Base-by-base conservation (phyloP, 1,140 invertebrate species). In the Acyrthosiphon pisum region DNA sequence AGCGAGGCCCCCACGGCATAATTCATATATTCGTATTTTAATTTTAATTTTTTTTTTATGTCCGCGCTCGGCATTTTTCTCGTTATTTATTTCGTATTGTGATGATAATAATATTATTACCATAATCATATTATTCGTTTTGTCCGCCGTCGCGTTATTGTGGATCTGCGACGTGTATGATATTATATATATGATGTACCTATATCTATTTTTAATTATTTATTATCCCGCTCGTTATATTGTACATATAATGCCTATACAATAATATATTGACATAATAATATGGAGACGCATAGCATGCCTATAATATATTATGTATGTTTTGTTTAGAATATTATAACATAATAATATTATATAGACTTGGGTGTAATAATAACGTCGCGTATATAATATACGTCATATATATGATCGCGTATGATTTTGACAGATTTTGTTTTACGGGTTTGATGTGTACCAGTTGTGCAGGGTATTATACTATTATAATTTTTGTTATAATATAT, bases 31-130 rank as follows among this genome's bases (percentile, higher is more conserved):
- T 86, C 26, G 26, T 44, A 46, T 76, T 76, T 56, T 56, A 7
- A 23, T 53, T 26, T 41, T 41, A 53, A 53, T 84, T 84, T 84
- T 84, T 86, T 86, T 46, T 86, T 46, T n/a, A 46, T 46, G 14
- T 44, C 84, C 44, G 9, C 44, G 30, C 44, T 76, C 60, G n/a
- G n/a, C 11, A 76, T 76, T 76, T 76, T 76, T 76, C 30, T 76
- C n/a, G 60, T 76, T 76, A 30, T 76, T 76, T n/a, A 76, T 76
- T 76, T 76, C n/a, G 60, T 76, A 76, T 76, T 76, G 60, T 76
- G 60, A 76, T n/a, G 30, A n/a, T 76, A 3, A 60, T 60, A 30
- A 60, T 60, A 30, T 11, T 56, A 30, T 68, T 68, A 30, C 30
- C 30, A 60, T 60, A 60, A 60, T 60, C 26, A n/a, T 60, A 60